Conservation (phyloP, 2,113 vertebrate species). For the Pontoporia blainvillei region DNA sequence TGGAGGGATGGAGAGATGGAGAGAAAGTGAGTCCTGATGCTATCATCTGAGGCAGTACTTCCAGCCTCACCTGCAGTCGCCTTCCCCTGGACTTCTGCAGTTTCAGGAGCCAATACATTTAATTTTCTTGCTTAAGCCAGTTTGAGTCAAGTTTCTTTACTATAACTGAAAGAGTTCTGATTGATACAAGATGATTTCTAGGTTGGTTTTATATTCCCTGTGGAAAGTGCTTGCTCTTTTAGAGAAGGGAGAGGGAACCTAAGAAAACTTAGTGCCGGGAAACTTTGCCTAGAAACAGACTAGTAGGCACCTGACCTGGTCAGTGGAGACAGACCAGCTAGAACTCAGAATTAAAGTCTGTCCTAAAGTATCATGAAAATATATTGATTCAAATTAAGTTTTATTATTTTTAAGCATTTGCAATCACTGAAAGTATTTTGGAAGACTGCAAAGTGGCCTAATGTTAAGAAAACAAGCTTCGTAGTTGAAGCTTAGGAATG, state of each 20-base stretch:
- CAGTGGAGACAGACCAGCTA: neutral
- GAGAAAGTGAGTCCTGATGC: neutral
- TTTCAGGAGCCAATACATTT: neutral
- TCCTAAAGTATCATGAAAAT: neutral
- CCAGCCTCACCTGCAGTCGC: rapidly evolving
- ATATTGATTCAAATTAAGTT: neutral
- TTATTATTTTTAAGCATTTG: neutral
- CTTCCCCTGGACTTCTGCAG: neutral
- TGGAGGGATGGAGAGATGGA: neutral
- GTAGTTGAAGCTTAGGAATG: neutral
- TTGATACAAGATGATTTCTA: neutral
- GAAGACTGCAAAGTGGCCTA: neutral
- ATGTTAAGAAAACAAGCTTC: neutral
- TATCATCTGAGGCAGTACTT: neutral
- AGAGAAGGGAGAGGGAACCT: neutral
- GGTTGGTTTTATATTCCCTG: neutral
- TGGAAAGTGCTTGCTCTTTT: neutral
- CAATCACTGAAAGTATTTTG: neutral
- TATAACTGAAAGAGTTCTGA: neutral
- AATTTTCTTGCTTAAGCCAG: neutral
- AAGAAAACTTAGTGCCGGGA: neutral
- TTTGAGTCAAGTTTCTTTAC: neutral
- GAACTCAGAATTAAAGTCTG: neutral
- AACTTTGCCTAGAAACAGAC: neutral
- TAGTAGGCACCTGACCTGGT: neutral